These are phyloP conservation scores for Geotrupes spiniger DNA, from an alignment of 2,888 invertebrate genomes.

Conservation along the genomic window DNA sequence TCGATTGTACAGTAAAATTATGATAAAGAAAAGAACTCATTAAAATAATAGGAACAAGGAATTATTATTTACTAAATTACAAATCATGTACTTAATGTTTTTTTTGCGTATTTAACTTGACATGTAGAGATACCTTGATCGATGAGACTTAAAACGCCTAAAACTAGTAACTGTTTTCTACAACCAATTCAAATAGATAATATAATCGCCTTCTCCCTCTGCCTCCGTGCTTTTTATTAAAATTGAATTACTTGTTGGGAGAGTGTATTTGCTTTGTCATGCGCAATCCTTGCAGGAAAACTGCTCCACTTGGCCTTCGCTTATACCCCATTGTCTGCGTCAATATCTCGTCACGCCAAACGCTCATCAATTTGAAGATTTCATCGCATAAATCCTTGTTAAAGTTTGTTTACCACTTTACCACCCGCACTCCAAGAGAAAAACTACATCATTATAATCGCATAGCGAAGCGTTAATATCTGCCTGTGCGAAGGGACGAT, in stretches of 20 bases:
- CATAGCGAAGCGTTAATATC: not conserved
- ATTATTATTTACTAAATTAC: too few species aligned
- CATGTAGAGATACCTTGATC: too few species aligned
- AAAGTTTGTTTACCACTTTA: constrained; percentile 19
- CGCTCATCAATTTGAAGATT: constrained; percentile 30
- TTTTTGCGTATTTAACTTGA: too few species aligned
- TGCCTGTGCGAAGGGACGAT: too few species aligned
- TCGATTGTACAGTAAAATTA: too few species aligned
- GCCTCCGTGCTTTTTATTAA: not conserved
- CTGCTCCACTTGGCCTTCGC: constrained; percentile 19
- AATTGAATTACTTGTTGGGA: not conserved
- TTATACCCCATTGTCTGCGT: constrained; percentile 31
- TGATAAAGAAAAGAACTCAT: too few species aligned
- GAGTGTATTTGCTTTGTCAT: constrained; percentile 1
- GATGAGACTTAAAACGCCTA: too few species aligned
- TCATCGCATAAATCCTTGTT: constrained; percentile 29
- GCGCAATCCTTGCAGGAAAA: constrained; percentile 1
- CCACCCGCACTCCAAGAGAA: constrained; percentile 1
- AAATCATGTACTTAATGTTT: too few species aligned
- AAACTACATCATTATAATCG: not conserved
- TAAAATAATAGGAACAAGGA: too few species aligned
- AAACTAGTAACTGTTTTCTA: too few species aligned
- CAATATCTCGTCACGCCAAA: constrained; percentile 30
- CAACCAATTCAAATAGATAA: too few species aligned
- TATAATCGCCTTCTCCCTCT: too few species aligned